Base-by-base conservation (phyloP, 2,797 vertebrate genomes). In the Diglossa cyanea region DNA sequence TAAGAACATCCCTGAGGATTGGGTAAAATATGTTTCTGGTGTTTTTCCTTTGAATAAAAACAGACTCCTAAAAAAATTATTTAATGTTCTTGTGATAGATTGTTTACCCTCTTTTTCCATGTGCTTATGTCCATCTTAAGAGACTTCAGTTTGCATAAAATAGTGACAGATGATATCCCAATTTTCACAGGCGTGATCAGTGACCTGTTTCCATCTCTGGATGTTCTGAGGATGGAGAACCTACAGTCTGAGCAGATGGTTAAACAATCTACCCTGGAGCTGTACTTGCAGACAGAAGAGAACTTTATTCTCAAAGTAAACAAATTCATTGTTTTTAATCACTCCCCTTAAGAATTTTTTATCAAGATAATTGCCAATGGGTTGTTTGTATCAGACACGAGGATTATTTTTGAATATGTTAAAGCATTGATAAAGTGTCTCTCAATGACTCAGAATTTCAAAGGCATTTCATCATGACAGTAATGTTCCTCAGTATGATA, bases 91-190 rank as follows among this genome's bases (percentile, higher is more conserved):
- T 45, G 33, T n/a, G 6, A 31, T 66, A 18, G 33, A 28, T 35
- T 37, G 5, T 77, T 95, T 93, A 75, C 51, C 42, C 3, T 82
- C 44, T 26, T 81, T 95, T 95, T 92, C 86, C 65, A 98, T 98
- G 98, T 98, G 39, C 97, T 99, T 80, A 98, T 99, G 98, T 92
- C 97, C 92, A 98, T 98, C 11, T 96, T 99, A 88, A 98, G 98
- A 94, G 98, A 99, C 93, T 99, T 99, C 95, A 99, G 97, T 97
- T 97, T 98, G 97, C 98, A 98, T 77, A 98, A 99, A 97, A 98
- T 98, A 83, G 98, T 99, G 94, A 98, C 98, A 4, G 99, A 99
- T 62, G 99, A 99, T 91, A 95, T 98, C 44, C 96, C 97, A 8
- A 95, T 99, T 96, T 99, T 99, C 94, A 95, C 97, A 95, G 98